Evolutionary conservation across 2,113 vertebrate genomes (phyloP).

Genomic region (Notothenia coriiceps): DNA sequence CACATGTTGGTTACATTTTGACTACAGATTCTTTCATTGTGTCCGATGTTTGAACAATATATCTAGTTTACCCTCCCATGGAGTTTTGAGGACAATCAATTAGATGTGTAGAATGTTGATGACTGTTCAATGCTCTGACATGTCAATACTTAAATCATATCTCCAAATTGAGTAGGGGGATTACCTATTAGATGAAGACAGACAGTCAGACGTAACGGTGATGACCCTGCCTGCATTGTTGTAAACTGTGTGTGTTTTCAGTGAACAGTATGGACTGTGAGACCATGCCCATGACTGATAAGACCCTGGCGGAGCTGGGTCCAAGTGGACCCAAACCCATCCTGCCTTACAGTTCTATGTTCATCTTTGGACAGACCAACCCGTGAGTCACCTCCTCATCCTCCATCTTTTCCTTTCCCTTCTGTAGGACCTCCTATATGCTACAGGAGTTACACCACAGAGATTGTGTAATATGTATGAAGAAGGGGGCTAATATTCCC

Average conservation of each 20-base stretch:
- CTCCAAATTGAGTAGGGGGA: background rate
- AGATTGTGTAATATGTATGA: background rate
- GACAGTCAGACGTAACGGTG: background rate
- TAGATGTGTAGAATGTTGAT: background rate
- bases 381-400: slow-evolving; percentile 86
- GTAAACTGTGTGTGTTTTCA: slow-evolving; percentile 55
- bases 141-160: background rate
- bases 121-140: background rate
- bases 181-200: background rate
- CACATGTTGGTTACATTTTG: background rate
- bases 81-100: background rate
- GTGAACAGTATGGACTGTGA: slow-evolving; percentile 93
- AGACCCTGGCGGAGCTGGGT: slow-evolving; percentile 84
- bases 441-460: background rate
- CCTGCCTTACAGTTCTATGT: slow-evolving; percentile 97
- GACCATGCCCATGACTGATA: slow-evolving; percentile 87
- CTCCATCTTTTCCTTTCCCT: background rate
- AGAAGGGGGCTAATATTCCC: too few relatives aligned
- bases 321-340: slow-evolving; percentile 89
- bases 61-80: background rate
- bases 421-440: background rate
- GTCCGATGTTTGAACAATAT: background rate
- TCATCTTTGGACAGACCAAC: slow-evolving; percentile 92
- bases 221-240: background rate
- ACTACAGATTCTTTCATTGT: background rate